These are phyloP conservation scores for Corapipo altera DNA, from an alignment of 2,113 vertebrate species.

Conservation along the genomic window DNA sequence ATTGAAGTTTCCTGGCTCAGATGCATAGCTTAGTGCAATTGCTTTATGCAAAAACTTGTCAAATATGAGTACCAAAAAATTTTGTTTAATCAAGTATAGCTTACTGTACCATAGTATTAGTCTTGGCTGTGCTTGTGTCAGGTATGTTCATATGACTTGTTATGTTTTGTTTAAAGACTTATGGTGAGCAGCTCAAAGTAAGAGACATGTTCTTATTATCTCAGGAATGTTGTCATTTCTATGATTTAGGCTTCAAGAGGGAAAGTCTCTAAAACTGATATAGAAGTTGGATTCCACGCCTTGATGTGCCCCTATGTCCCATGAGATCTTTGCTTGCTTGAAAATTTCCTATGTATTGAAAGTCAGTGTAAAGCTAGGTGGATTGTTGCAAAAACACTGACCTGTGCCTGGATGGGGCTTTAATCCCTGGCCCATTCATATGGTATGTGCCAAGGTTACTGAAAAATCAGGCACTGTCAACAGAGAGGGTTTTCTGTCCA, in stretches of 20 bases:
- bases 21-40: background rate
- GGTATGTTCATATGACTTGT: background rate
- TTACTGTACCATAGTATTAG: background rate
- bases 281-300: background rate
- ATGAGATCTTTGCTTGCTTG: background rate
- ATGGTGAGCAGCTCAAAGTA: background rate
- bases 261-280: background rate
- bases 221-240: background rate
- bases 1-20: background rate
- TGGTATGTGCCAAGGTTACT: background rate
- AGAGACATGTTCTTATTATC: background rate
- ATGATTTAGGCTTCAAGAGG: background rate
- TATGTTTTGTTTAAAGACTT: background rate
- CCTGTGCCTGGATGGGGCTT: background rate
- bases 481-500: background rate
- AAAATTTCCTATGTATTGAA: background rate
- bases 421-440: background rate
- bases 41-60: background rate
- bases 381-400: background rate
- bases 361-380: background rate
- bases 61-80: background rate
- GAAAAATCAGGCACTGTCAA: background rate
- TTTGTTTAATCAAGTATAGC: slow-evolving; percentile 9
- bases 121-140: slow-evolving; percentile 2
- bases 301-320: background rate